phyloP scores from a whole-genome alignment of 2,888 invertebrate genomes.

The Cactoblastis cactorum region DNA sequence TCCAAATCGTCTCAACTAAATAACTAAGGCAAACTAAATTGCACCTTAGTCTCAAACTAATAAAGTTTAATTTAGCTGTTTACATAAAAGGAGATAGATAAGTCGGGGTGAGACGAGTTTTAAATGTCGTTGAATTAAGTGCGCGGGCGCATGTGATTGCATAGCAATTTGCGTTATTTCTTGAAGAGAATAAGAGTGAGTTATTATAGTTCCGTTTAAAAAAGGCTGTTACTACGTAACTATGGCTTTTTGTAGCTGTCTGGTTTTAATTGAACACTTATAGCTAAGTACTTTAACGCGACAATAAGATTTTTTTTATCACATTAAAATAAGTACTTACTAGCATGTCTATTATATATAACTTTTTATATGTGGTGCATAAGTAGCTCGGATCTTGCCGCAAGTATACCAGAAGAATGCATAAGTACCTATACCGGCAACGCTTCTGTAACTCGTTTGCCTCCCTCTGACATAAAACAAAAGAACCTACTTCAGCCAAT shows the following conservation, averaged over 20 bases:
- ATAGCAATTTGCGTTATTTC: conserved; percentile 55
- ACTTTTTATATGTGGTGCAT: too few species aligned
- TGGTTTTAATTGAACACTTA: not conserved
- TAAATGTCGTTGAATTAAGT: conserved; percentile 61
- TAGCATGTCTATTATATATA: too few species aligned
- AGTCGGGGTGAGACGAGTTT: conserved; percentile 30
- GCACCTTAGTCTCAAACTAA: not conserved
- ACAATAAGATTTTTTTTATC: too few species aligned
- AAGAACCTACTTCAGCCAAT: too few species aligned
- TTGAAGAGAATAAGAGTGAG: conserved; percentile 38
- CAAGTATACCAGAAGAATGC: too few species aligned
- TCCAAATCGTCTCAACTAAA: conserved; percentile 20
- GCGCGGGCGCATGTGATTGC: conserved; percentile 61
- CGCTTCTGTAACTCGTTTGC: too few species aligned
- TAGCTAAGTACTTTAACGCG: too few species aligned
- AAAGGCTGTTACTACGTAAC: conserved; percentile 28
- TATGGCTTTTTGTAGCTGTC: conserved; percentile 10
- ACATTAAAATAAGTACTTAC: too few species aligned
- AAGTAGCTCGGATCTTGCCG: too few species aligned
- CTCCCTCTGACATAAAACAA: too few species aligned
- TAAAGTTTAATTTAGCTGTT: conserved; percentile 23
- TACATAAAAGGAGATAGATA: conserved; percentile 20
- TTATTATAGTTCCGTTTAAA: conserved; percentile 38
- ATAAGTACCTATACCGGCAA: too few species aligned
- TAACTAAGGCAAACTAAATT: conserved; percentile 22